Evolutionary conservation across 2,113 vertebrate species (phyloP), one percentile per base, ranked within the genome.

Genomic region (Dicaeum eximium): DNA sequence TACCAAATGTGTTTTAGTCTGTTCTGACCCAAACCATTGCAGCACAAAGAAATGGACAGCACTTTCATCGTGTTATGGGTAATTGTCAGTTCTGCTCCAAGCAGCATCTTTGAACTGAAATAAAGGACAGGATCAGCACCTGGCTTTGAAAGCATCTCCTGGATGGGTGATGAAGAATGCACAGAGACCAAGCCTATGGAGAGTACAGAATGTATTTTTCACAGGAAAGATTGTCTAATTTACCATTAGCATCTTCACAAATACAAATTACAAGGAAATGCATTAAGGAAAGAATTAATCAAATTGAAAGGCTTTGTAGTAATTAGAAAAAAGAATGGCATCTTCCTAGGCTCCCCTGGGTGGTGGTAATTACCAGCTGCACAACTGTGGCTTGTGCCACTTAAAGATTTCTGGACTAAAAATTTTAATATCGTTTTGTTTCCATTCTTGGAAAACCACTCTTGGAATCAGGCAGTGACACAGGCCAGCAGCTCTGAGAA

Each of bases 281-380:
- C 79, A 90, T 93, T 85, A 80, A 97, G 83, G 83, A 94, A 95
- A 93, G 56, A 95, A 95, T 94, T 94, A 96, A 95, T 96, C 88
- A 93, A 48, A 91, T 81, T 75, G 88, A 94, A 92, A 89, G 56
- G 72, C 92, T 94, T 92, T 91, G 61, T 91, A 84, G 31, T 78
- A 88, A 94, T 94, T 86, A 92, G 40, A 50, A 88, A 69, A 86
- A 92, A 61, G 17, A 86, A 73, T 54, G 44, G 30, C 35, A 58
- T 92, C 64, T 86, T 95, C 69, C 71, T 67, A 71, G 65, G 51
- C 30, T 95, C 88, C 88, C 96, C 37, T 92, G 94, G 53, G 83
- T 71, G 15, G 22, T 74, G 24, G 72, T 90, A 88, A 94, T 93
- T 90, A 86, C 62, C 90, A 93, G 47, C 88, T 93, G 62, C 62